Percentiles rank a stretch among this genome's conserved stretches.
Evolutionary conservation across 2,888 invertebrate genomes (phyloP).

Genomic region (Psococerastis gibbosa): DNA sequence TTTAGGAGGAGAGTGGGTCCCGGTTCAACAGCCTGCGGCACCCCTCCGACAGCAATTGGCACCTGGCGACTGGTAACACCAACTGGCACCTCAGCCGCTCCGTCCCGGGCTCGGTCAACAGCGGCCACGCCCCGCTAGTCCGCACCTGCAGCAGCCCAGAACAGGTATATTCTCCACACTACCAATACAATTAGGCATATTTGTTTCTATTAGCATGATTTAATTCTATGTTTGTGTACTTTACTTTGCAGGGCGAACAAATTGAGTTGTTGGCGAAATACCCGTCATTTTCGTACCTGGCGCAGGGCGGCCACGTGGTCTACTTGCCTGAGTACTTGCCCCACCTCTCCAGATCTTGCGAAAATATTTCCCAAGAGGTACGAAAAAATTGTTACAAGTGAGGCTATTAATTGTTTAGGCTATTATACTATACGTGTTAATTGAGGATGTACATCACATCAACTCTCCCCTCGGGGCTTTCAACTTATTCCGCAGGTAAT

Average conservation of each 20-base stretch:
- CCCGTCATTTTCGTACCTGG: slow-evolving; percentile 35
- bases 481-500: too few relatives aligned
- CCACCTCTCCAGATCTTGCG: slow-evolving; percentile 29
- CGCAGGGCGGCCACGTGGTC: slow-evolving; percentile 55
- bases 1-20: too few relatives aligned
- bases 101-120: slow-evolving; percentile 57
- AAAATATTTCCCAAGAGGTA: slow-evolving; percentile 25
- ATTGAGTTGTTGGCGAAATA: slow-evolving; percentile 22
- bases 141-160: slow-evolving; percentile 15
- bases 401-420: too few relatives aligned
- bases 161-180: too few relatives aligned
- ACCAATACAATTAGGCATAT: too few relatives aligned
- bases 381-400: slow-evolving; percentile 12
- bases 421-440: too few relatives aligned
- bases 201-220: too few relatives aligned
- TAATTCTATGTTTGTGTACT: slow-evolving; percentile 6
- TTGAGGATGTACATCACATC: too few relatives aligned
- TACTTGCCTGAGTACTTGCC: slow-evolving; percentile 41
- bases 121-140: slow-evolving; percentile 26
- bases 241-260: slow-evolving; percentile 23
- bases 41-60: not conserved
- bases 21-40: slow-evolving; percentile 42
- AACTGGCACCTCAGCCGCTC: slow-evolving; percentile 73
- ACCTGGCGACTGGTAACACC: slow-evolving; percentile 27
- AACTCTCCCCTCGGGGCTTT: too few relatives aligned